A percentile compares a stretch with the other conserved stretches of the same genome.
Evolutionary conservation across 2,113 vertebrate genomes (phyloP).

Genomic region (Dasyprocta punctata): DNA sequence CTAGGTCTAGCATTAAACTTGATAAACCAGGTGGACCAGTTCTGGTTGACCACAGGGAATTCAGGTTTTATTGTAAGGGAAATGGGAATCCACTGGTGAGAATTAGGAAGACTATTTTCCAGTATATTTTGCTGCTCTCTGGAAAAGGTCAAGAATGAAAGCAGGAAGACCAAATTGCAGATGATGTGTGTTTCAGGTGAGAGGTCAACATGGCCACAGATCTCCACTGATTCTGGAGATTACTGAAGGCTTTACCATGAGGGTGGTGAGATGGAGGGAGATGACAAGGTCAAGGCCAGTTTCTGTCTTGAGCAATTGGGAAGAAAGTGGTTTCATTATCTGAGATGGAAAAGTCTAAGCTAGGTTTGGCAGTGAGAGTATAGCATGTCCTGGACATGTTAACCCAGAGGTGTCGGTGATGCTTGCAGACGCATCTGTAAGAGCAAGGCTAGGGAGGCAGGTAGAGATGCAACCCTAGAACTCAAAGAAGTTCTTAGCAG

Average conservation of each 20-base stretch:
- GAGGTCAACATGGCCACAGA: not conserved
- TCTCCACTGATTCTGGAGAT: not conserved
- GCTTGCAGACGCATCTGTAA: not conserved
- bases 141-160: not conserved
- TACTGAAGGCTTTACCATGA: not conserved
- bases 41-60: not conserved
- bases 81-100: not conserved
- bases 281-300: not conserved
- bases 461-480: not conserved
- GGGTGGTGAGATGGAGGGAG: too few relatives aligned
- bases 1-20: not conserved
- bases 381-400: not conserved
- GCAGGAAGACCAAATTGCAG: not conserved
- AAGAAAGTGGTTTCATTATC: not conserved
- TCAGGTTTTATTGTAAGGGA: not conserved
- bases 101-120: not conserved
- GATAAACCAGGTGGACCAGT: not conserved
- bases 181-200: rapidly evolving
- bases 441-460: not conserved
- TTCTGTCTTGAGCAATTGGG: not conserved
- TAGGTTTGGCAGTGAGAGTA: not conserved
- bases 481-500: not conserved
- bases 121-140: not conserved
- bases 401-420: not conserved
- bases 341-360: not conserved